Percentiles rank a stretch among this genome's conserved stretches.
phyloP scores from a whole-genome alignment of 2,113 vertebrate species.

The Butorides virescens region DNA sequence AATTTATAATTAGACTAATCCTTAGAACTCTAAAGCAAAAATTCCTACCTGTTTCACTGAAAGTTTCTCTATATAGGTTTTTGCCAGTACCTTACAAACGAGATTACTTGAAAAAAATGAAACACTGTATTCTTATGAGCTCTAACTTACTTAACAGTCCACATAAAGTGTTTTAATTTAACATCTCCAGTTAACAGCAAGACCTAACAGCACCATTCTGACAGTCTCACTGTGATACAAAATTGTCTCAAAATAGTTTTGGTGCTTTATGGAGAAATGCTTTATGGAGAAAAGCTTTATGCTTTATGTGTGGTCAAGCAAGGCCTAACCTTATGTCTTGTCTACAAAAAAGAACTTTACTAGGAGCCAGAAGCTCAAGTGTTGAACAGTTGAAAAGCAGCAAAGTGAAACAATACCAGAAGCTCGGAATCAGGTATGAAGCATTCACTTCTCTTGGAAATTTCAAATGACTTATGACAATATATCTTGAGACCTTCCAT shows the following conservation, averaged over 20 bases:
- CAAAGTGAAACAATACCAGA: neutral
- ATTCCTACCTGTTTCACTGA: neutral
- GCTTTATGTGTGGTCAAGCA: neutral
- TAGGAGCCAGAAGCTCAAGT: neutral
- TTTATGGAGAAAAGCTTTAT: neutral
- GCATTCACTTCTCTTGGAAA: neutral
- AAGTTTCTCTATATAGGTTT: neutral
- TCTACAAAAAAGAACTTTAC: neutral
- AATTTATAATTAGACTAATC: neutral
- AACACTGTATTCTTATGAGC: neutral
- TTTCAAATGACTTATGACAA: neutral
- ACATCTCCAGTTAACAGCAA: neutral
- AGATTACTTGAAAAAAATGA: neutral
- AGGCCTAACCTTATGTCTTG: neutral
- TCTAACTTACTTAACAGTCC: neutral
- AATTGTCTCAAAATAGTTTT: neutral
- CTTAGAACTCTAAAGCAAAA: neutral
- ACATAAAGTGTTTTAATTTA: neutral
- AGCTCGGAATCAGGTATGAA: neutral
- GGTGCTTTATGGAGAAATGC: neutral
- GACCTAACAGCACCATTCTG: neutral
- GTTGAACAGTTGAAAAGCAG: neutral
- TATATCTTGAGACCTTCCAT: neutral
- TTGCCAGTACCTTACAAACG: neutral
- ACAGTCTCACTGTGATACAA: neutral